Base-by-base conservation (phyloP, 92 coral and sea anemone species). In the Phymanthus crucifer region DNA sequence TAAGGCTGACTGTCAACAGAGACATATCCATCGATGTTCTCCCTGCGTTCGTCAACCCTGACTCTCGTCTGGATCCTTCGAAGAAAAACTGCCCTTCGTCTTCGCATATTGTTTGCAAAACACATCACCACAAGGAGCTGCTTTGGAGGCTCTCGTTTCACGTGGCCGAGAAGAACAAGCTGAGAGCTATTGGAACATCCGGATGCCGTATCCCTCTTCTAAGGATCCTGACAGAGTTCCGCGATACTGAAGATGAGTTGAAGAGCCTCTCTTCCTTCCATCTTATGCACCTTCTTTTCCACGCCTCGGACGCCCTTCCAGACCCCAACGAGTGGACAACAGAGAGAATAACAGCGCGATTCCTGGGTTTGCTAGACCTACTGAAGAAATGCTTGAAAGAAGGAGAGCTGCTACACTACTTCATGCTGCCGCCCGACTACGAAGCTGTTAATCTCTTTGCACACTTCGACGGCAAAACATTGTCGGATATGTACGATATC, bases 351-450 rank as follows among this genome's bases (percentile, higher is more conserved):
- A 73, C 98, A n/a, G 78, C 87, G 24, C 87, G 98, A 18, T 96
- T 96, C 73, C 74, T 84, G 46, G 98, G 93, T 18, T 85, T 96
- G 68, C 83, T 96, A 29, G 83, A 91, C 57, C 80, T 93, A 40
- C 75, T 93, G 66, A 84, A 87, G 37, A 73, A 72, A 26, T 90
- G 90, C 58, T 83, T 96, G 14, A 88, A 93, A 50, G 92, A 89
- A 26, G 94, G 97, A 16, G 89, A 83, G 82, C 64, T 96, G 27
- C 83, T 88, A 11, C 98, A 96, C 81, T 96, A 96, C 32, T 96
- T 93, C 83, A 96, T 96, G 99, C 99, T 91, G 54, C 98, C 99
- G 23, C 99, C 99, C 6, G 99, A 96, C 71, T 93, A 94, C 48
- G 89, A 93, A 61, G 84, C 91, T 17, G 95, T 93, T 66, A 96